Percentiles rank a stretch among this genome's conserved stretches.
phyloP scores from a whole-genome alignment of 2,113 vertebrate species.

The Eulacestoma nigropectus region DNA sequence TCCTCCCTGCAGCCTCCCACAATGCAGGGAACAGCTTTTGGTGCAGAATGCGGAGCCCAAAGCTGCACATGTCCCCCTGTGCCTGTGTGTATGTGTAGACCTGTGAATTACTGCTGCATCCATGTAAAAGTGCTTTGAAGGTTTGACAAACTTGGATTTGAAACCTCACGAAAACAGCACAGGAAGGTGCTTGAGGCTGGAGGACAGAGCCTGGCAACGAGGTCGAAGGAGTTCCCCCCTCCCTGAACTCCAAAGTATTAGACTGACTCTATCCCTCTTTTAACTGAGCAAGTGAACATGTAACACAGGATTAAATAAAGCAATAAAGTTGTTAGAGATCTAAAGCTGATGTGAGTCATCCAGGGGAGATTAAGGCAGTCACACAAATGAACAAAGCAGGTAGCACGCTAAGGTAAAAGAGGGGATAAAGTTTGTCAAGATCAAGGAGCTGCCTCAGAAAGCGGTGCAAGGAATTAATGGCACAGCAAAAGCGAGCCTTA shows the following conservation, averaged over 20 bases:
- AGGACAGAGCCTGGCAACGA: not conserved
- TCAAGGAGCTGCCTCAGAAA: not conserved
- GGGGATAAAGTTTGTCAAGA: not conserved
- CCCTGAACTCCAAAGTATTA: not conserved
- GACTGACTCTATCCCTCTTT: not conserved
- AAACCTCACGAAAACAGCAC: rapidly evolving
- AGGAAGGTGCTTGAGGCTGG: not conserved
- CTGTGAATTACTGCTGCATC: not conserved
- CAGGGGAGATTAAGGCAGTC: not conserved
- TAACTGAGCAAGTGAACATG: not conserved
- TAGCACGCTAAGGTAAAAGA: not conserved
- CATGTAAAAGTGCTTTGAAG: not conserved
- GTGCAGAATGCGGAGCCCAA: not conserved
- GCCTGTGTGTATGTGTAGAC: rapidly evolving
- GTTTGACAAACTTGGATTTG: not conserved
- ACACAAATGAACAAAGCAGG: not conserved
- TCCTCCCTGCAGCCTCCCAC: not conserved
- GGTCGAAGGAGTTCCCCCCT: rapidly evolving
- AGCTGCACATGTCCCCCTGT: not conserved
- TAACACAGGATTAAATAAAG: not conserved
- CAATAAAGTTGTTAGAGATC: not conserved
- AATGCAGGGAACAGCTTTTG: rapidly evolving
- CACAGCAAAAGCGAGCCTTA: not conserved
- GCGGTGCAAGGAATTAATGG: not conserved
- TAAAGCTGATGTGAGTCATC: not conserved